phyloP scores from a whole-genome alignment of 2,797 vertebrate species.

The Sternarchorhynchus goeldii region DNA sequence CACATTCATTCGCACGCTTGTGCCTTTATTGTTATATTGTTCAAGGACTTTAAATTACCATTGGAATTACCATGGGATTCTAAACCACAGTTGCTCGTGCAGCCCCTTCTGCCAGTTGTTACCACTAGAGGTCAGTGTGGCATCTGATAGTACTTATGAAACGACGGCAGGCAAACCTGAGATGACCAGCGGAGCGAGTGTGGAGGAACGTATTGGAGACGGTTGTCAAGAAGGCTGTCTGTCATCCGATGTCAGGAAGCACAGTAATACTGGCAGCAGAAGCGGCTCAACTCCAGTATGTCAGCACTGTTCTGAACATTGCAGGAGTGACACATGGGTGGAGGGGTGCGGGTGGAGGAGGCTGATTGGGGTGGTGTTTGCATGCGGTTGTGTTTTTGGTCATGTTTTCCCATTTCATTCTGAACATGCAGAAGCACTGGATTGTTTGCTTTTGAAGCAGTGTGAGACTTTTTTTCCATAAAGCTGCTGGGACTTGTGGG shows the following conservation, averaged over 20 bases:
- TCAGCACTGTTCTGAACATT: constrained; percentile 45
- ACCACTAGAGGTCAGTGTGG: constrained; percentile 50
- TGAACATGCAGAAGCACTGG: background rate
- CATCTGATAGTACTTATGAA: constrained; percentile 5
- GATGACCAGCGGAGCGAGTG: background rate
- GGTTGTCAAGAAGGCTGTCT: constrained; percentile 31
- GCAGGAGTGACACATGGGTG: constrained; percentile 21
- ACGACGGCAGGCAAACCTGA: constrained; percentile 11
- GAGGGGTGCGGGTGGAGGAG: too few species aligned
- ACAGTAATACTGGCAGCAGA: constrained; percentile 59
- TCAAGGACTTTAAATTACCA: constrained; percentile 20
- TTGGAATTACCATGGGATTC: background rate
- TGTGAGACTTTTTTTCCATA: background rate
- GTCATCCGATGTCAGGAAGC: constrained; percentile 55
- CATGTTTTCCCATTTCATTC: constrained; percentile 2
- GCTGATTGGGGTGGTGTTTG: background rate
- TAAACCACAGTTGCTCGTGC: constrained; percentile 1
- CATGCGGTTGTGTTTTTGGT: background rate
- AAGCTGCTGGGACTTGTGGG: background rate
- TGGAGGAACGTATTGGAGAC: constrained; percentile 4
- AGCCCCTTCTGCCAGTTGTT: background rate
- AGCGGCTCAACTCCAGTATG: constrained; percentile 47
- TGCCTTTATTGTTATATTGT: constrained; percentile 34
- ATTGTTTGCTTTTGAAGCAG: constrained; percentile 1
- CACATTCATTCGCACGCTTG: constrained; percentile 11